A percentile compares a stretch with the other conserved stretches of the same genome.
These are phyloP conservation scores for Callosobruchus maculatus DNA, from an alignment of 2,888 invertebrate species.

Conservation along the genomic window DNA sequence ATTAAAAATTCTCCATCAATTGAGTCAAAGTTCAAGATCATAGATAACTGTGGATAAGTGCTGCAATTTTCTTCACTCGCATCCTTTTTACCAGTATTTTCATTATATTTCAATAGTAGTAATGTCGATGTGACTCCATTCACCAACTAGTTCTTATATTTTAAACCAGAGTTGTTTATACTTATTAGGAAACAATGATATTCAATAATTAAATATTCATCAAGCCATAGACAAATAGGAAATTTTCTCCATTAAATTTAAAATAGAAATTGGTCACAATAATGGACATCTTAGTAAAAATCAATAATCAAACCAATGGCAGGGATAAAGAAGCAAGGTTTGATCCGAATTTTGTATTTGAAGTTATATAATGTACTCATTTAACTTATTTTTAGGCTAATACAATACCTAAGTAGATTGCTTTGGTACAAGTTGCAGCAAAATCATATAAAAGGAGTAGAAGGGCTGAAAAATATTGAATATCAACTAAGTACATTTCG, in stretches of 20 bases:
- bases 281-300: constrained; percentile 50
- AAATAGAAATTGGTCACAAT: neutral
- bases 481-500: constrained; percentile 80
- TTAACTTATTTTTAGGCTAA: constrained; percentile 55
- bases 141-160: no score
- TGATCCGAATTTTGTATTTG: neutral
- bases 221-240: neutral
- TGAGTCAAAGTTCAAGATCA: no score
- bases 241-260: neutral
- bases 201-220: neutral
- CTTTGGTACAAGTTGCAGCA: constrained; percentile 75
- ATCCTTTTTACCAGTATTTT: no score
- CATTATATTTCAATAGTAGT: no score
- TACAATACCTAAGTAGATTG: constrained; percentile 78
- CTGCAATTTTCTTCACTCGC: no score
- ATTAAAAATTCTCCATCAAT: no score
- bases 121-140: no score
- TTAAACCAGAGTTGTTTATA: no score
- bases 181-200: no score
- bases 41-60: no score
- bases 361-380: neutral
- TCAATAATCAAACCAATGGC: constrained; percentile 53
- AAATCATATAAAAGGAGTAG: constrained; percentile 61
- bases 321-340: constrained; percentile 53
- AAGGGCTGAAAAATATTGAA: constrained; percentile 77